Evolutionary conservation across 2,113 vertebrate species (phyloP).

Genomic region (Stigmatopora nigra): DNA sequence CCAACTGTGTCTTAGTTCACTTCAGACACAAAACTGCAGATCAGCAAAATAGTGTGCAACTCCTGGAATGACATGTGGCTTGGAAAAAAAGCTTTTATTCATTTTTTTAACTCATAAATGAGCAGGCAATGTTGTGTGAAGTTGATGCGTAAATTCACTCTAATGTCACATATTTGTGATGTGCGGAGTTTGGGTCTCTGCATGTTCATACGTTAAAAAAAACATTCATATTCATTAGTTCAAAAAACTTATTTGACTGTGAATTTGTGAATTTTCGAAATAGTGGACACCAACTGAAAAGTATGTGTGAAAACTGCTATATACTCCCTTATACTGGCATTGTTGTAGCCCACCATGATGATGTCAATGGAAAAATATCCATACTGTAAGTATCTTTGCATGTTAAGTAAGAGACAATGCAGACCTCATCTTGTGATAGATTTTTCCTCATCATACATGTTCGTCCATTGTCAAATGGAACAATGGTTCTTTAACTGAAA

Average conservation of each 20-base stretch:
- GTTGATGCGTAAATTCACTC: slow-evolving; percentile 12
- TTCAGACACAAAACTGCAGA: slow-evolving; percentile 25
- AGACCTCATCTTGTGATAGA: background rate
- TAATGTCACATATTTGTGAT: slow-evolving; percentile 8
- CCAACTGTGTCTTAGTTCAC: slow-evolving; percentile 23
- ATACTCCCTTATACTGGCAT: too few species aligned
- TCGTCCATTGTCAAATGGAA: slow-evolving; percentile 15
- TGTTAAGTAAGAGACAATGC: background rate
- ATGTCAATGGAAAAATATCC: too few species aligned
- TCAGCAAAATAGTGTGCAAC: slow-evolving; percentile 3
- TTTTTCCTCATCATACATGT: background rate
- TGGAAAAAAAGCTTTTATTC: slow-evolving; percentile 15
- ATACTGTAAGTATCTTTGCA: background rate
- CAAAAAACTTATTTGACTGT: too few species aligned
- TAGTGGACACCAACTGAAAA: too few species aligned
- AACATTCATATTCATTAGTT: too few species aligned
- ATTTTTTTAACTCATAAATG: background rate
- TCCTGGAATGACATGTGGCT: slow-evolving; percentile 4
- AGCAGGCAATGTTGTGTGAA: slow-evolving; percentile 1
- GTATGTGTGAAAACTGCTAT: too few species aligned
- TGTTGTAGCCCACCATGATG: too few species aligned
- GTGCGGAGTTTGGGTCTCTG: background rate
- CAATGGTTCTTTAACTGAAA: slow-evolving; percentile 16
- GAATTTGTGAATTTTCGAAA: too few species aligned
- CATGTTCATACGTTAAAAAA: too few species aligned